A percentile compares a stretch with the other conserved stretches of the same genome.
These are phyloP conservation scores for Drosophila atroscutellata DNA, from an alignment of 2,888 invertebrate genomes.

Conservation along the genomic window DNA sequence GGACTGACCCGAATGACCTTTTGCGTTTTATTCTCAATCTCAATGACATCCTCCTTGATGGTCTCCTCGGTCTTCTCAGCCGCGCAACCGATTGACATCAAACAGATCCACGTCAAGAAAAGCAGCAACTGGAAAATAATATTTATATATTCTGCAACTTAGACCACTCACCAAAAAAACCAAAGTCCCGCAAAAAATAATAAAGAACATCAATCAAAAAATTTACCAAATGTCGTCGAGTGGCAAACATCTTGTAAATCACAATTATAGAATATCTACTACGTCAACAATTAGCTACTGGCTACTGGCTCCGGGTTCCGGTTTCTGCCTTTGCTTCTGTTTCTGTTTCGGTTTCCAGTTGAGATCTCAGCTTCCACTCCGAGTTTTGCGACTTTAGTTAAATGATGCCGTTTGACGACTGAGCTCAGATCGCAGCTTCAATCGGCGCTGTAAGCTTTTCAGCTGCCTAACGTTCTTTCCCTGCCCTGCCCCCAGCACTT, in stretches of 20 bases:
- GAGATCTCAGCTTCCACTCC: conserved; percentile 45
- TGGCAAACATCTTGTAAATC: conserved; percentile 56
- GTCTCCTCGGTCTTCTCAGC: conserved; percentile 42
- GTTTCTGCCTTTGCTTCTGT: not conserved
- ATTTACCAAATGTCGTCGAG: conserved; percentile 66
- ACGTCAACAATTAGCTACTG: conserved; percentile 9
- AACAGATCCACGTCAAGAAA: conserved; percentile 13
- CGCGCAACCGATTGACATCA: conserved; percentile 1
- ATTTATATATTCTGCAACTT: not conserved
- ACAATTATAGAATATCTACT: conserved; percentile 27
- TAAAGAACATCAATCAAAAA: conserved; percentile 43
- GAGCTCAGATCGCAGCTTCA: conserved; percentile 60
- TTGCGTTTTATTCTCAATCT: conserved; percentile 76
- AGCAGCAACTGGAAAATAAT: conserved; percentile 34
- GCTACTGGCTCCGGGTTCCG: not conserved
- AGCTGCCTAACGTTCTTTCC: conserved; percentile 28
- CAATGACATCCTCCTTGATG: conserved; percentile 81
- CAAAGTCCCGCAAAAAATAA: not conserved
- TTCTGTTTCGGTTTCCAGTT: conserved; percentile 31
- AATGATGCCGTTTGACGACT: conserved; percentile 74
- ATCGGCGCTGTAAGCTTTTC: conserved; percentile 65
- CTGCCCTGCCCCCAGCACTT: conserved; percentile 2
- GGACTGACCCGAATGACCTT: conserved; percentile 82
- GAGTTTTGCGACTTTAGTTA: conserved; percentile 70
- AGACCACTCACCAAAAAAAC: conserved; percentile 6